These are phyloP conservation scores for Darevskia mixta DNA, from an alignment of 2,797 vertebrate species.

Conservation along the genomic window DNA sequence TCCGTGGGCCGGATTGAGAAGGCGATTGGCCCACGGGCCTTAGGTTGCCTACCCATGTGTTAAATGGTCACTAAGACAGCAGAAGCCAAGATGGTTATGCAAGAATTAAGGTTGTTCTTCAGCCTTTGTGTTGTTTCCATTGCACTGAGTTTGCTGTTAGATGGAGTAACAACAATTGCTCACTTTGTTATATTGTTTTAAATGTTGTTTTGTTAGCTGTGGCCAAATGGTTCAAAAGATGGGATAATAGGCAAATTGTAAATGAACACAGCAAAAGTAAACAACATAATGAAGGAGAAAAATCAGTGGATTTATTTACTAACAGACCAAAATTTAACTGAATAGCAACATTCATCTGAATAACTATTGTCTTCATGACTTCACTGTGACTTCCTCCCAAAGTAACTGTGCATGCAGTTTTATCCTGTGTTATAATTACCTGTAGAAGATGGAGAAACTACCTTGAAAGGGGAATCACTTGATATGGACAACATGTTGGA, in stretches of 20 bases:
- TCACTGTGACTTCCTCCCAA: neutral
- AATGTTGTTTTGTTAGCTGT: too few relatives aligned
- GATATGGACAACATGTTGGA: neutral
- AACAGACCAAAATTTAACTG: neutral
- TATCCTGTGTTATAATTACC: neutral
- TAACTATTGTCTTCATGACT: neutral
- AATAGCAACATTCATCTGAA: neutral
- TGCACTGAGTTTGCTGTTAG: neutral
- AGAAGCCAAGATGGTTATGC: neutral
- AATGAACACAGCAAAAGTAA: neutral
- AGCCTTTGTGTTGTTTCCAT: neutral
- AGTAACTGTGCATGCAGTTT: neutral
- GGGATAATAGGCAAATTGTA: too few relatives aligned
- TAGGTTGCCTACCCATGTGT: neutral
- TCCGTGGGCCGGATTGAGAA: too few relatives aligned
- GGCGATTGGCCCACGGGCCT: too few relatives aligned
- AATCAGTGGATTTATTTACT: neutral
- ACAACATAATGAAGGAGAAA: neutral
- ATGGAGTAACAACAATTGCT: too few relatives aligned
- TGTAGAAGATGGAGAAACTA: neutral
- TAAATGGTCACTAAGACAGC: neutral
- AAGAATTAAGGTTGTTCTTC: neutral
- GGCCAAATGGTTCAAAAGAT: too few relatives aligned
- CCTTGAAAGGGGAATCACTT: neutral
- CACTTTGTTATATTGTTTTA: too few relatives aligned